Percentiles rank a stretch among this genome's conserved stretches.
phyloP scores from a whole-genome alignment of 2,797 vertebrate genomes.

The Tympanoctomys barrerae region DNA sequence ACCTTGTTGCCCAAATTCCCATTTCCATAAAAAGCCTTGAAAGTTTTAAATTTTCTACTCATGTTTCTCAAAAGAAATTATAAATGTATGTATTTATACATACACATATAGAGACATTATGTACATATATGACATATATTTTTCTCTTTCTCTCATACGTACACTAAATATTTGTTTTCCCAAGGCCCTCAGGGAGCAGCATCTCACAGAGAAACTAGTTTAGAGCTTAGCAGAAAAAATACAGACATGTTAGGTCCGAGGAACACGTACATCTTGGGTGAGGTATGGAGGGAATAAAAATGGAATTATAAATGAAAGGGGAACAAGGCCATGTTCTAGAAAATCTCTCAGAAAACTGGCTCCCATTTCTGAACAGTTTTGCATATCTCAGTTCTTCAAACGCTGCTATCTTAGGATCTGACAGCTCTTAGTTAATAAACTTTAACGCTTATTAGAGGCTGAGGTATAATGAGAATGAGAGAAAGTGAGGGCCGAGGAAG shows the following conservation, averaged over 20 bases:
- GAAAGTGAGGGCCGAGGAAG: not conserved
- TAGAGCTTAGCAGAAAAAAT: not conserved
- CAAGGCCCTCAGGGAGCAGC: not conserved
- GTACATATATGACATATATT: not conserved
- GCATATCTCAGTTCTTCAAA: not conserved
- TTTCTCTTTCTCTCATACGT: not conserved
- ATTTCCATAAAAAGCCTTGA: not conserved
- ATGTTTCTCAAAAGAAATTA: not conserved
- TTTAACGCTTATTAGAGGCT: not conserved
- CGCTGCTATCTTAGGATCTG: not conserved
- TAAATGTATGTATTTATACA: not conserved
- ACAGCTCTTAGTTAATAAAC: not conserved
- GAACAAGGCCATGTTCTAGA: not conserved
- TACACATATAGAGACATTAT: not conserved
- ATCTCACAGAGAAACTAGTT: not conserved
- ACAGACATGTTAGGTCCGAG: not conserved
- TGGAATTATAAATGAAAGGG: conserved; percentile 35
- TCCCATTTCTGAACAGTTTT: not conserved
- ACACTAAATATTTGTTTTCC: not conserved
- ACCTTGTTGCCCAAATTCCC: not conserved
- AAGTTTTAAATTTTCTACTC: not conserved
- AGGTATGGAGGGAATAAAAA: not conserved
- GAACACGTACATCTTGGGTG: not conserved
- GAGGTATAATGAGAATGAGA: not conserved
- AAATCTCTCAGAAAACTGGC: not conserved